These are phyloP conservation scores for Amiota mariae DNA, from an alignment of 2,888 invertebrate genomes.

Conservation along the genomic window DNA sequence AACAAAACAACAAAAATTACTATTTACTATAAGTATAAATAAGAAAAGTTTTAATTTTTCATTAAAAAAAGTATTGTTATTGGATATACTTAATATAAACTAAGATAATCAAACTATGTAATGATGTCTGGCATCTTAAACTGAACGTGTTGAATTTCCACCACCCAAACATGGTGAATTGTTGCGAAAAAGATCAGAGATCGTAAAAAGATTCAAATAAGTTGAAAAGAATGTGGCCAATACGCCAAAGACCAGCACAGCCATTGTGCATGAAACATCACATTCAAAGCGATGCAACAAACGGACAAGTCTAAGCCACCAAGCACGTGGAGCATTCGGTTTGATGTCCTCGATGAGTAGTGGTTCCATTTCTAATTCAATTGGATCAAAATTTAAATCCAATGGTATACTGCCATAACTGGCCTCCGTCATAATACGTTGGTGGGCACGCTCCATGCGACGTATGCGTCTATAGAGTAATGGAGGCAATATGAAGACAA, in stretches of 20 bases:
- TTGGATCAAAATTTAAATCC: slow-evolving; percentile 67
- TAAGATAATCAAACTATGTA: no score
- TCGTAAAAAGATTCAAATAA: slow-evolving; percentile 81
- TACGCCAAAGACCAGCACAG: slow-evolving; percentile 79
- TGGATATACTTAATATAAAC: no score
- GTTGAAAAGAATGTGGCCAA: slow-evolving; percentile 80
- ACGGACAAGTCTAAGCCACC: slow-evolving; percentile 57
- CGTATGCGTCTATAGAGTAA: slow-evolving; percentile 84
- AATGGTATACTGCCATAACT: slow-evolving; percentile 69
- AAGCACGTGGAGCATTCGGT: slow-evolving; percentile 42
- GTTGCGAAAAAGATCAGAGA: slow-evolving; percentile 79
- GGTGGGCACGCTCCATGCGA: slow-evolving; percentile 73
- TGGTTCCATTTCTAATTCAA: slow-evolving; percentile 57
- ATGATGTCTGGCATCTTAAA: slow-evolving; percentile 13
- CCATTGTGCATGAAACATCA: slow-evolving; percentile 76
- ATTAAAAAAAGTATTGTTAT: no score
- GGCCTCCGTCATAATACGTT: slow-evolving; percentile 68
- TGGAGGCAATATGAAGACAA: slow-evolving; percentile 89
- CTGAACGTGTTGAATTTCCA: slow-evolving; percentile 71
- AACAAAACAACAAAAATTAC: no score
- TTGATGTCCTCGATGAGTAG: slow-evolving; percentile 43
- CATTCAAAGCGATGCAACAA: slow-evolving; percentile 62
- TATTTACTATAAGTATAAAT: no score
- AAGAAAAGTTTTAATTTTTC: no score
- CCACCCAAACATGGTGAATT: slow-evolving; percentile 81